Evolutionary conservation across 1,140 invertebrate species (phyloP).

Genomic region (Lepidurus couesii): DNA sequence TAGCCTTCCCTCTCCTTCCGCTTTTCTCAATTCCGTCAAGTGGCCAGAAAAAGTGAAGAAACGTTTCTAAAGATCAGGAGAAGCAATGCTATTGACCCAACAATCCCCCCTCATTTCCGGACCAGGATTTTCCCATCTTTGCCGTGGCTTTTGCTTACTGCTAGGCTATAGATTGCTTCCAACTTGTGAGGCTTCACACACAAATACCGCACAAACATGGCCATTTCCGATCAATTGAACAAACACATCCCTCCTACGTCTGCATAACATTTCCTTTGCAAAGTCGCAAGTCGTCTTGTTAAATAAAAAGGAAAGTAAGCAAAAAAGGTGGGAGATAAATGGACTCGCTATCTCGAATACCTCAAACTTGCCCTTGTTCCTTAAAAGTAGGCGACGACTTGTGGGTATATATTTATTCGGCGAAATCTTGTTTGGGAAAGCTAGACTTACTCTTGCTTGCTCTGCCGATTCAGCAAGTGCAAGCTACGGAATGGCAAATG

Average conservation of each 20-base stretch:
- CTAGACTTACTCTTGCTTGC: no score
- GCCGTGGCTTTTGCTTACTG: slow-evolving; percentile 13
- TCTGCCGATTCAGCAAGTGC: no score
- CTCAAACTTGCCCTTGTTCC: no score
- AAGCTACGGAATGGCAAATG: no score
- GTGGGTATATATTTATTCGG: no score
- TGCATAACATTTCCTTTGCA: background rate
- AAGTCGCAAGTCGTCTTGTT: background rate
- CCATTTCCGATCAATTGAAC: slow-evolving; percentile 16
- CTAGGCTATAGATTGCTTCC: background rate
- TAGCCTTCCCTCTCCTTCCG: background rate
- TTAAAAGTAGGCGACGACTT: no score
- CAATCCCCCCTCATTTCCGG: slow-evolving; percentile 4
- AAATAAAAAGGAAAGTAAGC: background rate
- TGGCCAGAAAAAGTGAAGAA: background rate
- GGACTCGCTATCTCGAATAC: no score
- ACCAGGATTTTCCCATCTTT: background rate
- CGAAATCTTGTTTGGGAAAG: no score
- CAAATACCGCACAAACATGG: background rate
- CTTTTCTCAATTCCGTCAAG: background rate
- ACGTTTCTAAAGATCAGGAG: background rate
- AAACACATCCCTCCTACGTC: background rate
- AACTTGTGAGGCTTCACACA: background rate
- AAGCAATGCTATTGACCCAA: background rate
- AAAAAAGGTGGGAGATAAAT: no score